These are phyloP conservation scores for Ethmia dodecea DNA, from an alignment of 2,888 invertebrate species.

Conservation along the genomic window DNA sequence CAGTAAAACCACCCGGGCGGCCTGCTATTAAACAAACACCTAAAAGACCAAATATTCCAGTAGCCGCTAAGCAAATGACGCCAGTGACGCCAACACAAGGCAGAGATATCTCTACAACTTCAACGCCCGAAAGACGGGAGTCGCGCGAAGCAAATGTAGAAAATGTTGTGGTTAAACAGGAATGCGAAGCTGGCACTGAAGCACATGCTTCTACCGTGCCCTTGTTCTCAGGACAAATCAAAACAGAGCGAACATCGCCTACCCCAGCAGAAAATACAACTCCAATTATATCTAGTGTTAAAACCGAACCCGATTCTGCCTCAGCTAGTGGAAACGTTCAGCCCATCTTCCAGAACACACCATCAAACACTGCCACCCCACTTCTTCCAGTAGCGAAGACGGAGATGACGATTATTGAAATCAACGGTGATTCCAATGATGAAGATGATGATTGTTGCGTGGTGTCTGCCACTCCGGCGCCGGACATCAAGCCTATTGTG, in stretches of 20 bases:
- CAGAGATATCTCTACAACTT: constrained; percentile 7
- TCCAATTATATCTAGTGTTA: constrained; percentile 49
- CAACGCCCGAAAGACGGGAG: constrained; percentile 33
- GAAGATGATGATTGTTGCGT: constrained; percentile 72
- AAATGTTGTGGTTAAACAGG: constrained; percentile 58
- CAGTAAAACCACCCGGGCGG: constrained; percentile 33
- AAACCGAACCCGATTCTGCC: constrained; percentile 55
- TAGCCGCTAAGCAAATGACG: constrained; percentile 19
- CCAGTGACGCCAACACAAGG: constrained; percentile 19
- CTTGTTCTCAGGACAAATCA: constrained; percentile 52
- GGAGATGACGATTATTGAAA: constrained; percentile 64
- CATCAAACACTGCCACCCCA: constrained; percentile 23
- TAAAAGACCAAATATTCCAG: constrained; percentile 45
- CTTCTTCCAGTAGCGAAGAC: constrained; percentile 53
- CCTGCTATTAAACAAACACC: constrained; percentile 66
- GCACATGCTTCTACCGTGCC: constrained; percentile 30
- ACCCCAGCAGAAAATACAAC: constrained; percentile 30
- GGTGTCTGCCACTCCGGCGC: constrained; percentile 64
- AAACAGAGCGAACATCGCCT: constrained; percentile 58
- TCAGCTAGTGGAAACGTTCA: constrained; percentile 19
- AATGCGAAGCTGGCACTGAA: constrained; percentile 36
- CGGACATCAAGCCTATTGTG: constrained; percentile 57
- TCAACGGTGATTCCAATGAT: constrained; percentile 68
- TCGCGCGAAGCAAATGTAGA: constrained; percentile 31
- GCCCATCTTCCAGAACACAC: constrained; percentile 23